Evolutionary conservation across 2,113 vertebrate species (phyloP), one percentile per base, ranked within the genome.

Genomic region (Arenaria interpres): DNA sequence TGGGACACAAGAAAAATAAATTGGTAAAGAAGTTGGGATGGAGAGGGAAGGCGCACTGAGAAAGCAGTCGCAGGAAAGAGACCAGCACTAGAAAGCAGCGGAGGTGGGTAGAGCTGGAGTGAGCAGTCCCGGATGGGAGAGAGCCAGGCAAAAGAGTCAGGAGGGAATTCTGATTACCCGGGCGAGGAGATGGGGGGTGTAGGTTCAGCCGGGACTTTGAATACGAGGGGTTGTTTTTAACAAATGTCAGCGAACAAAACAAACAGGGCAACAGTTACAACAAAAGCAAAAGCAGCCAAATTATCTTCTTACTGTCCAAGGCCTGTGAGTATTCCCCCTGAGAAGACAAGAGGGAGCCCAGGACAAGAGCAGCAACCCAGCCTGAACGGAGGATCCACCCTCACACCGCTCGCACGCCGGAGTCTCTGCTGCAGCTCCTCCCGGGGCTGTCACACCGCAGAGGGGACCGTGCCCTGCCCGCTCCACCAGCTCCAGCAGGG

Each of bases 331-430:
- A 5, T 85, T 45, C 9, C 3, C 35, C 69, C 41, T 4, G 14
- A 86, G 67, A 86, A 80, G 72, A 56, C 30, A 66, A 53, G 75
- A 80, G 27, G 28, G n/a, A 89, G 30, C 50, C 50, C 32, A 74
- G 84, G 32, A 48, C 27, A 37, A 0, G 7, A 90, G 17, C 45
- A 92, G 18, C 24, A 35, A 2, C 72, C 75, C 22, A 15, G 53
- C 74, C 64, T 33, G 41, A 53, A 21, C 50, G 12, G 41, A 41
- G 48, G 59, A 76, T 46, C 30, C 56, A 45, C 17, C 33, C 24
- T 45, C 1, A 4, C 15, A 32, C 24, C 41, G 10, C 30, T 39
- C 1, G 1, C 43, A 14, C 1, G 0, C n/a, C 6, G 7, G n/a
- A 11, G 30, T 51, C 67, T 45, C 43, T 23, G 12, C 45, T 73